Evolutionary conservation across 2,888 invertebrate genomes (phyloP), one percentile per base, ranked within the genome.

Genomic region (Phasia obesa): DNA sequence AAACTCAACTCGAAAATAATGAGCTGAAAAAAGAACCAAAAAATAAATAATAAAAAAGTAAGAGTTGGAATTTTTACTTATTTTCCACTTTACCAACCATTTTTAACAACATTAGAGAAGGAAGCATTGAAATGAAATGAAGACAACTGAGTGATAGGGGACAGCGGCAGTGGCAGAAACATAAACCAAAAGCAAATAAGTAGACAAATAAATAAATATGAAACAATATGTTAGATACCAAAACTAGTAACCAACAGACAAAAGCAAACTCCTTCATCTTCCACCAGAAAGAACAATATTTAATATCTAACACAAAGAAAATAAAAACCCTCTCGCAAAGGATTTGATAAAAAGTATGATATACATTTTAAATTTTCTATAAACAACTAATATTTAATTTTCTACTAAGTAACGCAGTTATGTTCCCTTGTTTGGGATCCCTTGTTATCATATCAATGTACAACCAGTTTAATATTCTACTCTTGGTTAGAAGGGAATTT

Each of bases 161-260:
- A 35, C 2, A 59, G 19, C 25, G 35, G n/a, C 2, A 59, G 19
- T 21, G 35, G n/a, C 25, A 15, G 9, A 65, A 64, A 62, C 21
- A 23, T 23, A 31, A 70, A 59, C 64, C 62, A 74, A 21, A 69
- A 44, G 49, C 25, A 78, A 64, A 70, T 31, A 47, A 44, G 21
- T 47, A 38, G 25, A 51, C 65, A 65, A 78, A 38, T 59, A 74
- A 78, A 70, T 70, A 75, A 59, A 83, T 42, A 53, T 47, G 15
- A 70, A 83, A 78, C 74, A 75, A 71, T 78, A 75, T 75, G 78
- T 83, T 70, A 44, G 35, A 69, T 73, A 62, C 27, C 62, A 73
- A 77, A 69, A 73, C 38, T 53, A 64, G 73, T 70, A n/a, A n/a
- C 78, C 23, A 13, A 47, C 21, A 65, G 47, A n/a, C n/a, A 47